Base-by-base conservation (phyloP, 2,888 invertebrate species). In the Alcis repandata region DNA sequence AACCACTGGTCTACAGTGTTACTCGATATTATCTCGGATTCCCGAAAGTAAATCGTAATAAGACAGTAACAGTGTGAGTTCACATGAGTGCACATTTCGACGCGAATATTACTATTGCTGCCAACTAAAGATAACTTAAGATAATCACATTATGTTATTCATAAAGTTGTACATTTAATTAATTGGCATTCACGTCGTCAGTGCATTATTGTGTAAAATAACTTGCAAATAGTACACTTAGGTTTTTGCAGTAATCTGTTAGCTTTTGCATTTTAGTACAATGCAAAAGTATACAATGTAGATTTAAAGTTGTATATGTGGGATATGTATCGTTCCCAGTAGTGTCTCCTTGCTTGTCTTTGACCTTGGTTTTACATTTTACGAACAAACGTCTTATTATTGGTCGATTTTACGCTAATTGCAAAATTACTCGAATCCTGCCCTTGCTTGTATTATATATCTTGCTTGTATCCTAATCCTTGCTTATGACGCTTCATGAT, bases 121-220 rank as follows among this genome's bases (percentile, higher is more conserved):
- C 63, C 53, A 53, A 40, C 45, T 2, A 52, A 36, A 45, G 13
- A 32, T 51, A 58, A 46, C 40, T 46, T 45, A 58, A 36, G 45
- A 10, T n/a, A 53, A 32, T 52, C 36, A 57, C 22, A 15, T 36
- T 57, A 45, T 63, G 51, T 57, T 58, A 52, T 33, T 52, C 51
- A 45, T 58, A 52, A 58, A 46, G n/a, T n/a, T 63, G 63, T 63
- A 58, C 48, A 63, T 63, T 59, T 46, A 41, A 13, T 2, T 41
- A 40, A 38, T 46, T 59, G 59, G 63, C 63, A 63, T 63, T 59
- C 59, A 63, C 63, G 58, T 46, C 27, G 45, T 32, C 57, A 52
- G 63, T 63, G 63, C 63, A 63, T 63, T 63, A 59, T 63, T 53
- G 46, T 63, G 63, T 63, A 58, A 40, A 58, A n/a, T n/a, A 43